Evolutionary conservation across 2,888 invertebrate species (phyloP).

Genomic region (Hetaerina titia): DNA sequence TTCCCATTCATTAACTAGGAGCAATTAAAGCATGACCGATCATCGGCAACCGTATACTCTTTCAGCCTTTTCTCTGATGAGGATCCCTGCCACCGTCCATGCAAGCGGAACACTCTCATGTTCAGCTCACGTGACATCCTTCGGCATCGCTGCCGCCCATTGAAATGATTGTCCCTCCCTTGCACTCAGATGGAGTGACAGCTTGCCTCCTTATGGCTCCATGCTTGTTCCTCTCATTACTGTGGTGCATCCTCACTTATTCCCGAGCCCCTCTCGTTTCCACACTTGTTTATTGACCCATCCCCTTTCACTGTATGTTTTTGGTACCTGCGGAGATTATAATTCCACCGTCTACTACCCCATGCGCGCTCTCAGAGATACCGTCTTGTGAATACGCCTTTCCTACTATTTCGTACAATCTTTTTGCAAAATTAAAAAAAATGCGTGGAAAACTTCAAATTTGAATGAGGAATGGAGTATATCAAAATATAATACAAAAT

Average conservation of each 20-base stretch:
- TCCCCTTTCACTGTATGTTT: background rate
- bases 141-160: background rate
- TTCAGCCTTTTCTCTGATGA: background rate
- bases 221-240: background rate
- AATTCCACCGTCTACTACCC: background rate
- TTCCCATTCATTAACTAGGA: too few species aligned
- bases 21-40: background rate
- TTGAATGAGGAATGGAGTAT: too few species aligned
- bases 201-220: background rate
- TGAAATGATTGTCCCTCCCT: background rate
- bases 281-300: background rate
- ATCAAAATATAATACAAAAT: too few species aligned
- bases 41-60: background rate
- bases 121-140: background rate
- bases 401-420: background rate
- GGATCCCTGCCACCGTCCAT: background rate
- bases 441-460: too few species aligned
- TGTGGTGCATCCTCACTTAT: background rate
- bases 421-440: too few species aligned
- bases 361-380: background rate
- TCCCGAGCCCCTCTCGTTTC: background rate
- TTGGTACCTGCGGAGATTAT: background rate
- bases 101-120: background rate
- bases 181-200: conserved; percentile 30
- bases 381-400: background rate